Base-by-base conservation (phyloP, 1,140 invertebrate genomes). In the Drosophila busckii region DNA sequence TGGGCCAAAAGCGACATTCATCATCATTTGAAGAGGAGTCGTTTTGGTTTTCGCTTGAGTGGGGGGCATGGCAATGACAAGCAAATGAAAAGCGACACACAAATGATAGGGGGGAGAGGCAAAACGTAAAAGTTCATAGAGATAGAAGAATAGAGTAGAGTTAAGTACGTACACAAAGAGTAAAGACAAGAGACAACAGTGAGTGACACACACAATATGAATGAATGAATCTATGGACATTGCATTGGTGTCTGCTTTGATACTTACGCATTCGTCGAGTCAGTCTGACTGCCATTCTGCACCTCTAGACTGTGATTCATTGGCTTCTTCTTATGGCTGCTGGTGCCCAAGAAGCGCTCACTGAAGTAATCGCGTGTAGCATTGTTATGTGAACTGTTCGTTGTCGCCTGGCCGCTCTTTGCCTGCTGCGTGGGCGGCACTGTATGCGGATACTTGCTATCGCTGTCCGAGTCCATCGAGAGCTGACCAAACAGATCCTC, bases 1-100 rank as follows among this genome's bases (percentile, higher is more conserved):
- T 86, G 23, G 84, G 84, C 84, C 84, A 86, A 80, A 86, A 86
- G 63, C 85, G 84, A 68, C 73, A 84, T 44, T 82, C 84, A 59
- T 86, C 84, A 63, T 85, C 73, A 54, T 64, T 70, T 60, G 69
- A 61, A 52, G 53, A 59, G 64, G 63, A 65, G 63, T 82, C 75
- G 63, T 60, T 70, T 65, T 70, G 55, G 84, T 62, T 84, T 46
- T 86, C 80, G 46, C 84, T 84, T 75, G 73, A n/a, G n/a, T n/a
- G n/a, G n/a, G n/a, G 52, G 46, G 26, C 62, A 55, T 49, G 62
- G 70, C 29, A 83, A 83, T 83, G 76, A 83, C 49, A 78, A 70
- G 76, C 66, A 76, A 83, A 84, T 55, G 31, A 82, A 75, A 75
- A 69, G 44, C 31, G 28, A 78, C 10, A 60, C 63, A 71, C n/a